Evolutionary conservation across 2,888 invertebrate genomes (phyloP), one percentile per base, ranked within the genome.

Genomic region (Agrotis clavis): DNA sequence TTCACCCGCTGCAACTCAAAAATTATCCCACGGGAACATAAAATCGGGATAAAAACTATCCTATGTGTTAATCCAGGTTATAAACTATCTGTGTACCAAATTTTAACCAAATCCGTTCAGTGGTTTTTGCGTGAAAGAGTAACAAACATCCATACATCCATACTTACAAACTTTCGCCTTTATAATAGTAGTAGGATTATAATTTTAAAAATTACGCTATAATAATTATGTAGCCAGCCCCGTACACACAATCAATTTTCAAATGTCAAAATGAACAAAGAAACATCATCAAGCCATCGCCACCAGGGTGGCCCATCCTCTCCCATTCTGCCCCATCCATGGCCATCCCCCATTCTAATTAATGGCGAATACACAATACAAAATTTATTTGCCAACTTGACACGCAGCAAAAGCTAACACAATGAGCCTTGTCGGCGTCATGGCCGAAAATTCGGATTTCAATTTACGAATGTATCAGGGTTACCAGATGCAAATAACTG

Each of bases 371-470:
- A 79, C 74, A 84, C 74, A 84, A 81, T 79, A 76, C 82, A 80
- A 84, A 86, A 86, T 86, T 82, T 85, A 82, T 85, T 86, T 84
- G 74, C 80, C 72, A 81, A 87, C 86, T 86, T 86, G 87, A 89
- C 88, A 88, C 81, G 84, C 86, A 82, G 79, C 80, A 70, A 89
- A 87, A 81, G 84, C 87, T 86, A 90, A 87, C 88, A 88, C 89
- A 90, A 90, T 89, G 86, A 88, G 86, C 82, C 87, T 87, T 90
- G 90, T 88, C 87, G 87, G 87, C 88, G 90, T 90, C 92, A 90
- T 86, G 86, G 82, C 82, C 79, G 86, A 85, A 89, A 90, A 89
- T 90, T 88, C 86, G 84, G 89, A 91, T 86, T 86, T 82, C 78
- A 84, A 84, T 86, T 86, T 83, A 77, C 63, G 64, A 84, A 80